phyloP scores from a whole-genome alignment of 2,888 invertebrate genomes.

The Hemithea aestivaria region DNA sequence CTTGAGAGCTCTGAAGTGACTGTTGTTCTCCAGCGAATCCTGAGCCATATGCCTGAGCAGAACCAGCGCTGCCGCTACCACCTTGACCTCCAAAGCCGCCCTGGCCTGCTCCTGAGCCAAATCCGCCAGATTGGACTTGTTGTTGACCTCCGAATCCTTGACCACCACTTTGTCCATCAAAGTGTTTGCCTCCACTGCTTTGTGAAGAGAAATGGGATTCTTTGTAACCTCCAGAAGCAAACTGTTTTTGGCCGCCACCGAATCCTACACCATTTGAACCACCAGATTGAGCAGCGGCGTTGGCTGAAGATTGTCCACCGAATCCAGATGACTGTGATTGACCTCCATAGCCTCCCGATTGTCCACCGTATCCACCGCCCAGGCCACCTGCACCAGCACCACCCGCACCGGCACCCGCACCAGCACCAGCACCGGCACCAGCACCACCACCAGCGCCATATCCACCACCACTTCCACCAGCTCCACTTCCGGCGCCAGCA shows the following conservation, averaged over 20 bases:
- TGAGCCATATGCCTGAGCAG: not conserved
- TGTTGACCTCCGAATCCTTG: slow-evolving; percentile 11
- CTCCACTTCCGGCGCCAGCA: slow-evolving; percentile 16
- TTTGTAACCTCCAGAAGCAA: slow-evolving; percentile 21
- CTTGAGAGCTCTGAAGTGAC: slow-evolving; percentile 4
- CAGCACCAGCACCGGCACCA: not conserved
- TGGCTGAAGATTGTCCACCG: slow-evolving; percentile 14
- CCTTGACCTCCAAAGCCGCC: too few species aligned
- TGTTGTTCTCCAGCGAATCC: too few species aligned
- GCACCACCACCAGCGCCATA: slow-evolving; percentile 1
- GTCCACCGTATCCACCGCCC: not conserved
- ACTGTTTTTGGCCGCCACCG: slow-evolving; percentile 14
- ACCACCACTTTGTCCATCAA: slow-evolving; percentile 7
- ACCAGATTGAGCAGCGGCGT: slow-evolving; percentile 15
- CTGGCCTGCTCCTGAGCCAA: not conserved
- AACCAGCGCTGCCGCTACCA: not conserved
- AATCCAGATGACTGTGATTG: slow-evolving; percentile 1
- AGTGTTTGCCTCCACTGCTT: slow-evolving; percentile 16
- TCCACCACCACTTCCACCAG: not conserved
- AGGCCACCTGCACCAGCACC: not conserved
- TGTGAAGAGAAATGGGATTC: slow-evolving; percentile 25
- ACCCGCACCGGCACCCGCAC: not conserved
- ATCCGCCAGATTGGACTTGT: slow-evolving; percentile 1
- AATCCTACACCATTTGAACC: slow-evolving; percentile 4
- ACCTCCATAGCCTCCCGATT: slow-evolving; percentile 1